Evolutionary conservation across 2,113 vertebrate genomes (phyloP).

Genomic region (Salvelinus fontinalis): DNA sequence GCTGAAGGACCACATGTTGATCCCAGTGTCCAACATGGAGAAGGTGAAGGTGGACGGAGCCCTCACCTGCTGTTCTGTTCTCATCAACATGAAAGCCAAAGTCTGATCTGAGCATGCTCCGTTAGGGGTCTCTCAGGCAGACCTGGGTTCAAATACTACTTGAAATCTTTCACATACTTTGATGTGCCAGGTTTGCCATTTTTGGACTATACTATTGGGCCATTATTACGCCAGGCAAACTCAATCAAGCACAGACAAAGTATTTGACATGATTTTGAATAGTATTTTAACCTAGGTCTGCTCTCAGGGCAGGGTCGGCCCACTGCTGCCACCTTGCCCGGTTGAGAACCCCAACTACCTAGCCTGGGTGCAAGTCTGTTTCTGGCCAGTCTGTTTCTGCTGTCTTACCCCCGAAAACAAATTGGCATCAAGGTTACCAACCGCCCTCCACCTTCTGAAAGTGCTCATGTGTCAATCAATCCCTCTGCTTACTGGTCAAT

Average conservation of each 20-base stretch:
- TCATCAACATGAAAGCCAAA: constrained; percentile 86
- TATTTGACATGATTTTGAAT: too few relatives aligned
- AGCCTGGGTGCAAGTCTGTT: constrained; percentile 8
- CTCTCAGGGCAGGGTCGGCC: background rate
- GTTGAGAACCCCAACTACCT: background rate
- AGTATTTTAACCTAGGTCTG: too few relatives aligned
- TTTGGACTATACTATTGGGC: too few relatives aligned
- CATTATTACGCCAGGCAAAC: too few relatives aligned
- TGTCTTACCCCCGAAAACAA: too few relatives aligned
- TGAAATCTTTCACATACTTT: too few relatives aligned
- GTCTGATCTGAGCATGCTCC: constrained; percentile 80
- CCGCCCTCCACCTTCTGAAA: constrained; percentile 56
- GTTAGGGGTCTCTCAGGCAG: constrained; percentile 58
- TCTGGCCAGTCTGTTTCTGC: too few relatives aligned
- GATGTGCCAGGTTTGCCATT: too few relatives aligned
- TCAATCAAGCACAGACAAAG: too few relatives aligned
- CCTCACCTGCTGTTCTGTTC: constrained; percentile 89
- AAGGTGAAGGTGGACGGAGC: constrained; percentile 87
- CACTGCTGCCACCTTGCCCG: background rate
- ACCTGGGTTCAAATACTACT: constrained; percentile 26
- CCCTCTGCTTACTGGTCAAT: constrained; percentile 79
- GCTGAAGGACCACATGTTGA: constrained; percentile 93
- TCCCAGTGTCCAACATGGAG: constrained; percentile 84
- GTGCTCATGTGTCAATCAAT: constrained; percentile 36
- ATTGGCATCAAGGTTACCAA: constrained; percentile 16